Base-by-base conservation (phyloP, 1,140 invertebrate genomes). In the Trichogramma pretiosum region DNA sequence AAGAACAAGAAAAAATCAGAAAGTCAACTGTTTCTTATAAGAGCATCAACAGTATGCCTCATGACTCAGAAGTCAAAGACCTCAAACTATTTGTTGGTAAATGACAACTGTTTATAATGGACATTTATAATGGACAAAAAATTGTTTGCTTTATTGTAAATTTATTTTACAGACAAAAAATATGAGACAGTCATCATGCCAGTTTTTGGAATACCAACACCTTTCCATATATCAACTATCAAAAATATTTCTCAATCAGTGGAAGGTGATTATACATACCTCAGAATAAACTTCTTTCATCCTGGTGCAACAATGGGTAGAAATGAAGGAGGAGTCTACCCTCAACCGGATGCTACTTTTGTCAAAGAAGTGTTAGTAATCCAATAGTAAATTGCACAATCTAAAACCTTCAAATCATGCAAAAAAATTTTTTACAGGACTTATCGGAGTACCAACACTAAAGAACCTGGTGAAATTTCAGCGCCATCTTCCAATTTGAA, bases 221-320 rank as follows among this genome's bases (percentile, higher is more conserved):
- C 96, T 46, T 99, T 97, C 68, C 96, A 99, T 65, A 99, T 99
- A 67, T 94, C 93, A 1, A 98, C 92, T 3, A 93, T 99, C 38
- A 99, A 99, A 74, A 98, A 98, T 67, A 96, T 98, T 61, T 95
- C 92, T 19, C 92, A 96, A 64, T 94, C 91, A 1, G 90, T 98
- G 16, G 96, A 99, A 74, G 97, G 97, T 26, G 95, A 99, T 68
- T 98, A 98, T 65, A 98, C 95, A 1, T 99, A 98, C 73, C 81
- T 99, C 48, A 82, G 97, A 64, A 90, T 99, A 56, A 99, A 99
- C 70, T 99, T 99, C 69, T 97, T 96, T 68, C 94, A 98, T 73
- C 96, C 96, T 21, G 96, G 96, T 9, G 88, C 91, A 10, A 89
- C 91, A 3, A 87, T 98, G 78, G 93, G 91, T 2, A 83, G 89